These are phyloP conservation scores for Mobula hypostoma DNA, from an alignment of 2,113 vertebrate species.

Conservation along the genomic window DNA sequence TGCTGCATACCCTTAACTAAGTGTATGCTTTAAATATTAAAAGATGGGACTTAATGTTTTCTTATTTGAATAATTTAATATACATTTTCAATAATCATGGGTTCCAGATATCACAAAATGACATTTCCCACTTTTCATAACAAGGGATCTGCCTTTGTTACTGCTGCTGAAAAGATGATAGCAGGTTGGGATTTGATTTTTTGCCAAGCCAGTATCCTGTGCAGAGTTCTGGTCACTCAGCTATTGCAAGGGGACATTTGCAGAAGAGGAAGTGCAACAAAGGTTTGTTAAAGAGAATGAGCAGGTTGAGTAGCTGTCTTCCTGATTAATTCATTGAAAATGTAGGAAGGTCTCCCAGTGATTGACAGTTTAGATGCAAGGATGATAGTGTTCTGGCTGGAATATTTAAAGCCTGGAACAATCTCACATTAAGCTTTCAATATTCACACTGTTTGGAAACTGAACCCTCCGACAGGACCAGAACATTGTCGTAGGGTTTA, in stretches of 20 bases:
- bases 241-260: no score
- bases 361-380: no score
- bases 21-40: background rate
- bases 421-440: background rate
- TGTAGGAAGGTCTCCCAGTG: no score
- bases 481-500: no score
- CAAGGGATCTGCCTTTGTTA: background rate
- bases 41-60: background rate
- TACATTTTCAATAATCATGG: background rate
- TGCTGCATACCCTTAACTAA: background rate
- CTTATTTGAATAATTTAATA: background rate
- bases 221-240: conserved; percentile 36
- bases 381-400: no score
- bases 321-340: no score
- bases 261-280: no score
- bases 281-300: no score
- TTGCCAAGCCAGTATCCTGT: background rate
- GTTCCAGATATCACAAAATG: background rate
- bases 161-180: background rate
- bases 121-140: background rate
- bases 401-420: no score
- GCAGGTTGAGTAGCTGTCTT: no score
- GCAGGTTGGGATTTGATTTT: background rate
- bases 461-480: background rate
- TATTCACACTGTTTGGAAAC: conserved; percentile 35